Conservation (phyloP, 2,888 invertebrate species). For the Apeira syringaria region DNA sequence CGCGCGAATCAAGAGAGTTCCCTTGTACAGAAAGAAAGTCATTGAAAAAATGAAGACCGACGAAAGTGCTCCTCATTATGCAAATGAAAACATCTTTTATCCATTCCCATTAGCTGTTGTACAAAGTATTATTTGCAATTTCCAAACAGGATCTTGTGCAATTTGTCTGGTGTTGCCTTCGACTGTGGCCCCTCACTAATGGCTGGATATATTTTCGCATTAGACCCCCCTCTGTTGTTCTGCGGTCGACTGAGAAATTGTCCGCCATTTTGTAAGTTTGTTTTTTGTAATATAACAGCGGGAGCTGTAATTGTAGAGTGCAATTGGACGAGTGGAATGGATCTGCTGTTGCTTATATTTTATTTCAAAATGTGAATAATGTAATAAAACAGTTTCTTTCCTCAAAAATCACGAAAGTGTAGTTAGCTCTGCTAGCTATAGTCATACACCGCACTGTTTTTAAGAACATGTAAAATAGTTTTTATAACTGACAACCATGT, state of each 20-base stretch:
- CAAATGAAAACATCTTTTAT: slow-evolving; percentile 72
- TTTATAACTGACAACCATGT: too few species aligned
- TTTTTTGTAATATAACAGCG: slow-evolving; percentile 32
- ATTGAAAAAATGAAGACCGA: slow-evolving; percentile 59
- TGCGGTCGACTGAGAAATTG: slow-evolving; percentile 51
- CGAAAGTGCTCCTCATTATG: slow-evolving; percentile 65
- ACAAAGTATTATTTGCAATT: slow-evolving; percentile 68
- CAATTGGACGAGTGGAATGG: not conserved
- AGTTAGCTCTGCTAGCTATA: too few species aligned
- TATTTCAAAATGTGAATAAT: too few species aligned
- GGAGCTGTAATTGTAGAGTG: slow-evolving; percentile 26
- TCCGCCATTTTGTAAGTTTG: slow-evolving; percentile 43
- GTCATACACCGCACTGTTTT: too few species aligned
- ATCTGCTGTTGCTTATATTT: not conserved
- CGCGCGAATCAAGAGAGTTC: slow-evolving; percentile 39
- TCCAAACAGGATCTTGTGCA: slow-evolving; percentile 63
- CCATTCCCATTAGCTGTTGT: slow-evolving; percentile 59
- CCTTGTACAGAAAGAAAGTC: slow-evolving; percentile 40
- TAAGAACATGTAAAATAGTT: too few species aligned
- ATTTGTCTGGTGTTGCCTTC: slow-evolving; percentile 54
- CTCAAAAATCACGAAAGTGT: too few species aligned
- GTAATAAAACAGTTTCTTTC: too few species aligned
- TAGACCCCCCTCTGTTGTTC: slow-evolving; percentile 44
- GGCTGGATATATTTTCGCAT: slow-evolving; percentile 57
- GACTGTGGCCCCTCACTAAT: slow-evolving; percentile 45